Conservation (phyloP, 2,797 vertebrate species). For the Crenichthys baileyi region DNA sequence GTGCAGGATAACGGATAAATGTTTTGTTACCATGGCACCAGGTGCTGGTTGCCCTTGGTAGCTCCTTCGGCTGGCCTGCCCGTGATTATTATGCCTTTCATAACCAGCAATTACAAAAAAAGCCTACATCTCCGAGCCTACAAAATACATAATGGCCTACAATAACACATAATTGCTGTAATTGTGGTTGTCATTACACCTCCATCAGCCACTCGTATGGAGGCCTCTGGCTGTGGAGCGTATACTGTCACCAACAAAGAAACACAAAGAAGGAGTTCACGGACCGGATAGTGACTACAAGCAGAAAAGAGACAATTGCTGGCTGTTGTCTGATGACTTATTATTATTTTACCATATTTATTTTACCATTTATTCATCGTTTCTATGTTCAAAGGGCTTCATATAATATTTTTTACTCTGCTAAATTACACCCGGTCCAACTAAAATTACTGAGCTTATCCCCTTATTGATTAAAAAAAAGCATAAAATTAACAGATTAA, state of each 20-base stretch:
- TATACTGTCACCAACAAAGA: constrained; percentile 44
- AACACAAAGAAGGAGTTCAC: constrained; percentile 45
- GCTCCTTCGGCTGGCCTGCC: constrained; percentile 57
- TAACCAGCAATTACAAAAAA: constrained; percentile 75
- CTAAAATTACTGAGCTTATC: background rate
- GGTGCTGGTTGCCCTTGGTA: constrained; percentile 63
- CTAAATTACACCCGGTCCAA: background rate
- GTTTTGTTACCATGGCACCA: constrained; percentile 79
- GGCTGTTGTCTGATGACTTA: constrained; percentile 2
- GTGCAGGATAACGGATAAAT: constrained; percentile 75
- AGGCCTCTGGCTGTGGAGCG: constrained; percentile 44
- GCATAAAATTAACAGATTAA: background rate
- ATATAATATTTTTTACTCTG: background rate
- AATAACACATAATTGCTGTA: constrained; percentile 79
- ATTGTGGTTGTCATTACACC: constrained; percentile 71
- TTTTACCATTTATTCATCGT: constrained; percentile 2
- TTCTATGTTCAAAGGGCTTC: background rate
- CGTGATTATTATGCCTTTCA: constrained; percentile 71
- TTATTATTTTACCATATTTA: background rate
- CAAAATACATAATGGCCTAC: constrained; percentile 79
- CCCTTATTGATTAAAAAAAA: background rate
- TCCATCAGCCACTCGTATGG: constrained; percentile 55
- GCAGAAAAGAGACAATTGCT: background rate
- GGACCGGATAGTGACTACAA: constrained; percentile 1
- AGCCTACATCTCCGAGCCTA: constrained; percentile 75